Percentiles rank a stretch among this genome's conserved stretches.
Conservation (phyloP, 2,888 invertebrate genomes). For the Torymus tubicola region DNA sequence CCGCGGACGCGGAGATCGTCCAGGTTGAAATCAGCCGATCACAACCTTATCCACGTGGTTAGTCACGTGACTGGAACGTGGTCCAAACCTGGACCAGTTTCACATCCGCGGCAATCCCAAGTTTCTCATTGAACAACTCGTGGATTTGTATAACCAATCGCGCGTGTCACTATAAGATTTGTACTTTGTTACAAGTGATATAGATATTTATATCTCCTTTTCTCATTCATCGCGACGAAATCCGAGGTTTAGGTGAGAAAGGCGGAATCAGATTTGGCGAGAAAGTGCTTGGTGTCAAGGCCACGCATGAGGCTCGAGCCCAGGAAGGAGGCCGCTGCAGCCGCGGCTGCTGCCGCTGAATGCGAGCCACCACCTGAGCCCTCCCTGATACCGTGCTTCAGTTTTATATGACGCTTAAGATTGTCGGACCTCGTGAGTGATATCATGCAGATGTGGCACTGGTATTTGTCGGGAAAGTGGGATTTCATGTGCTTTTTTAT, state of each 20-base stretch:
- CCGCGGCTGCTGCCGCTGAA: slow-evolving; percentile 12
- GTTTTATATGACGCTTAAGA: slow-evolving; percentile 77
- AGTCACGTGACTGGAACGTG: not conserved
- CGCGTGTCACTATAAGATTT: no score
- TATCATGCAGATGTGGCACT: slow-evolving; percentile 77
- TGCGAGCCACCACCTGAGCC: slow-evolving; percentile 68
- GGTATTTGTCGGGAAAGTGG: slow-evolving; percentile 75
- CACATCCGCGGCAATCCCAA: no score
- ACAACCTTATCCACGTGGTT: not conserved
- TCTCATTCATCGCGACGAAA: no score
- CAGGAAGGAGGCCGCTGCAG: slow-evolving; percentile 41
- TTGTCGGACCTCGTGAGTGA: slow-evolving; percentile 78
- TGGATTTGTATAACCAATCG: no score
- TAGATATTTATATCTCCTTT: no score
- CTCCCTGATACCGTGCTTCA: slow-evolving; percentile 75
- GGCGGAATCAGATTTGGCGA: slow-evolving; percentile 71
- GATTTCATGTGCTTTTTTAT: slow-evolving; percentile 77
- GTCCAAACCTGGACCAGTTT: no score
- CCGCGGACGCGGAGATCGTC: no score
- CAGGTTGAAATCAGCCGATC: not conserved
- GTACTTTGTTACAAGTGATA: no score
- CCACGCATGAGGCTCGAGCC: slow-evolving; percentile 51
- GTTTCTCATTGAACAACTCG: no score
- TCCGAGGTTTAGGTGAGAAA: slow-evolving; percentile 68
- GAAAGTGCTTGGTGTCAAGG: slow-evolving; percentile 62